phyloP scores from a whole-genome alignment of 2,113 vertebrate genomes.

The Muntiacus reevesi region DNA sequence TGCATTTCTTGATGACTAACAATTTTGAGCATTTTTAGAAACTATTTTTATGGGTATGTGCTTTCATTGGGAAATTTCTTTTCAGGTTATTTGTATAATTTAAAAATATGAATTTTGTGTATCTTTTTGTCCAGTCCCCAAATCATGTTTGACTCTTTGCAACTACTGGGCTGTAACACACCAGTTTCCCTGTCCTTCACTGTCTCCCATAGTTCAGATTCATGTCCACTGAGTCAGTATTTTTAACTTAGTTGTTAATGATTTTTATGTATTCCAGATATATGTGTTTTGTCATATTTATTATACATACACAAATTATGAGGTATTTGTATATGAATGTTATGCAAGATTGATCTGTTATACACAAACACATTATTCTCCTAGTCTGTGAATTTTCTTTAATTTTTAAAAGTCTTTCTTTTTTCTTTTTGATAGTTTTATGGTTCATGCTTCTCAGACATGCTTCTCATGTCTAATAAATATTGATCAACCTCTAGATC shows the following conservation, averaged over 20 bases:
- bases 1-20: background rate
- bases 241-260: background rate
- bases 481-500: background rate
- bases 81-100: background rate
- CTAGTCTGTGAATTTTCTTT: background rate
- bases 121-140: too few relatives aligned
- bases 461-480: background rate
- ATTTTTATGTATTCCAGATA: background rate
- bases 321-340: background rate
- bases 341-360: background rate
- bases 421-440: background rate
- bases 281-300: background rate
- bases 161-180: too few relatives aligned
- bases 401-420: background rate
- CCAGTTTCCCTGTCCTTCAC: background rate
- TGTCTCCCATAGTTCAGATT: too few relatives aligned
- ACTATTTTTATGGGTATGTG: background rate
- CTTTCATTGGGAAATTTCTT: background rate
- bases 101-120: background rate
- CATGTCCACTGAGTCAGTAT: too few relatives aligned
- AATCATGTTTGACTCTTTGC: too few relatives aligned
- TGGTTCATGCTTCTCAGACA: background rate
- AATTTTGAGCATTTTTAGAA: background rate
- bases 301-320: background rate
- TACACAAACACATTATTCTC: background rate